Conservation (phyloP, 2,113 vertebrate genomes). For the Delphinus delphis region DNA sequence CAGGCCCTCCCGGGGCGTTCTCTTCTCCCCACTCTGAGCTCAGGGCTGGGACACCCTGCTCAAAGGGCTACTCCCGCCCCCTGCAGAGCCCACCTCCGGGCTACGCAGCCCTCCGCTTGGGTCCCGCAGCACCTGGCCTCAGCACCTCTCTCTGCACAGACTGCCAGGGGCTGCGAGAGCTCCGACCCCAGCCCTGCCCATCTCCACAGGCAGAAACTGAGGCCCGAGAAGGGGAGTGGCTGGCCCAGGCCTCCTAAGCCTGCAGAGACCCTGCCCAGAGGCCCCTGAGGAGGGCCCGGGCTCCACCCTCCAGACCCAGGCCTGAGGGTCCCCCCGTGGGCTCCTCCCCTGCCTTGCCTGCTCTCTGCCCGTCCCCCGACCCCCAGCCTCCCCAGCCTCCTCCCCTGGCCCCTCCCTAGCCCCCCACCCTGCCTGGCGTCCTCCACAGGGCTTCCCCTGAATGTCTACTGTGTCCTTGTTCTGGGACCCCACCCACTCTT, state of each 20-base stretch:
- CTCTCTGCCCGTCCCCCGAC: neutral
- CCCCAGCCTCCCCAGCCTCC: neutral
- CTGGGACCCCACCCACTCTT: neutral
- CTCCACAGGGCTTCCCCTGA: no score
- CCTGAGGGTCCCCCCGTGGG: neutral
- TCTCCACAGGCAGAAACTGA: neutral
- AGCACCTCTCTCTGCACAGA: neutral
- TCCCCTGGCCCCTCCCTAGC: rapidly evolving
- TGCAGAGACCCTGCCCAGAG: neutral
- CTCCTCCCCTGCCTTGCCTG: neutral
- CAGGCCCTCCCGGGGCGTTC: rapidly evolving
- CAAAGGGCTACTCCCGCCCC: neutral
- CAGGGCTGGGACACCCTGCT: no score
- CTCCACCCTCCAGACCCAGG: neutral
- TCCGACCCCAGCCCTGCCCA: rapidly evolving
- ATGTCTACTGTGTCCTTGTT: rapidly evolving
- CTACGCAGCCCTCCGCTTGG: rapidly evolving
- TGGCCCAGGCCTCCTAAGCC: neutral
- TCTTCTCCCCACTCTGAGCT: neutral
- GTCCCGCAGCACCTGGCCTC: rapidly evolving
- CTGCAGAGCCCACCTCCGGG: neutral
- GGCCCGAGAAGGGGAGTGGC: neutral
- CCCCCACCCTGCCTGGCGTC: no score
- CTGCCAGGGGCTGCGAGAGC: rapidly evolving
- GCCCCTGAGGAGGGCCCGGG: neutral